Base-by-base conservation (phyloP, 2,888 invertebrate species). In the Monoplex corrugatus region DNA sequence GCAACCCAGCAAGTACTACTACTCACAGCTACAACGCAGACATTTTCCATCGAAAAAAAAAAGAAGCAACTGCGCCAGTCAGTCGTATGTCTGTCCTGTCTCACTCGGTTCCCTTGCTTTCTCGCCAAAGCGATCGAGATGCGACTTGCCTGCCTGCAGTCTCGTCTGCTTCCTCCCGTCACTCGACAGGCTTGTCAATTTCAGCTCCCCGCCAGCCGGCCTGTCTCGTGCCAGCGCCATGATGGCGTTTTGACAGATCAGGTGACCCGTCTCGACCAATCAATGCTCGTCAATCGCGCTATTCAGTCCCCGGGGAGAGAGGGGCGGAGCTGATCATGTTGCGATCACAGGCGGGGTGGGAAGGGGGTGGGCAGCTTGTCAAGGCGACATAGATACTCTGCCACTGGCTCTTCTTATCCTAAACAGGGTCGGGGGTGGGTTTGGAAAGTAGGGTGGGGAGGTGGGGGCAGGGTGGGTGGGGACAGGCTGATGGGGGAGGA, bases 231-330 rank as follows among this genome's bases (percentile, higher is more conserved):
- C 87, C 78, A 45, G 32, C 50, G 87, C 87, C 87, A 78, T 87
- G 82, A 45, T 72, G 75, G 78, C 50, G 78, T 38, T 45, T 75
- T 78, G 78, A 75, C 87, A 78, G 45, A 45, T 78, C 87, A 87
- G 75, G 50, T 87, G 87, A 87, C 78, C 87, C 75, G 45, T 50
- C 45, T 72, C 50, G 38, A 45, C 87, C 87, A 87, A 87, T 87
- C 87, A 50, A 45, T 75, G 75, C 50, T 45, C 75, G 87, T 75
- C 78, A 75, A 50, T 43, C 35, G 38, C 38, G 38, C 28, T 28
- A 75, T 45, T 45, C 78, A 35, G 78, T 50, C 87, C 19, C 35
- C 35, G 10, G 78, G 78, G 75, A 75, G 32, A 87, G 78, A 45
- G 75, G 87, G 87, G 87, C 87, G 87, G 87, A 50, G 87, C 50